Base-by-base conservation (phyloP, 2,797 vertebrate genomes). In the Picus viridis region DNA sequence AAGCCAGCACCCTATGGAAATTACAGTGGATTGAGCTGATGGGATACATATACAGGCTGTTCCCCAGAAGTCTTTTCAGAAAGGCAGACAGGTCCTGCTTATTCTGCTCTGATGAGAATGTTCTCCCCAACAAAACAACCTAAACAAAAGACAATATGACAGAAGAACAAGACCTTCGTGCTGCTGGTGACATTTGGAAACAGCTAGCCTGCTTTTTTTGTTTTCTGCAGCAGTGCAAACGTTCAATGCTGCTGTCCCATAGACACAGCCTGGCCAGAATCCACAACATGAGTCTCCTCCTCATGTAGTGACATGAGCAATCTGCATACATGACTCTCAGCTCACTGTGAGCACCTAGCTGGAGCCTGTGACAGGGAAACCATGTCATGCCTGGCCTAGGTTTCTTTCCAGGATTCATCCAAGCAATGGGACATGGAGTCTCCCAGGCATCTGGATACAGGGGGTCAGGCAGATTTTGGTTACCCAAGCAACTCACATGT, bases 401-500 rank as follows among this genome's bases (percentile, higher is more conserved):
- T 56, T 92, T 73, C 70, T 83, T 83, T 79, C 70, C 76, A 88
- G 67, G 49, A 58, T 24, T 79, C 27, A 77, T 87, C 83, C 64
- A 43, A 1, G 0, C 85, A 61, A 70, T 76, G 86, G 39, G 92
- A 87, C 29, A 58, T 43, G 41, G 72, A 89, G 49, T 93, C n/a
- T 93, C 73, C 49, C 68, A 72, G 70, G 72, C 84, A 95, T 86
- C 45, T 91, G 84, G 29, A 73, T 83, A 39, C 57, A 89, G 78
- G 88, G 85, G 67, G 43, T 89, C 58, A 12, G 58, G 65, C 58
- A 91, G 74, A 84, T 89, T 90, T 89, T 93, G 85, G 96, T 97
- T 94, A 91, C 95, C 95, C 85, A 91, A 96, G 95, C 85, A 96
- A 96, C 95, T 64, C 16, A 2, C 27, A 29, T 96, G 87, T 96